Percentiles rank a stretch among this genome's conserved stretches.
These are phyloP conservation scores for Triops cancriformis DNA, from an alignment of 1,140 invertebrate species.

Conservation along the genomic window DNA sequence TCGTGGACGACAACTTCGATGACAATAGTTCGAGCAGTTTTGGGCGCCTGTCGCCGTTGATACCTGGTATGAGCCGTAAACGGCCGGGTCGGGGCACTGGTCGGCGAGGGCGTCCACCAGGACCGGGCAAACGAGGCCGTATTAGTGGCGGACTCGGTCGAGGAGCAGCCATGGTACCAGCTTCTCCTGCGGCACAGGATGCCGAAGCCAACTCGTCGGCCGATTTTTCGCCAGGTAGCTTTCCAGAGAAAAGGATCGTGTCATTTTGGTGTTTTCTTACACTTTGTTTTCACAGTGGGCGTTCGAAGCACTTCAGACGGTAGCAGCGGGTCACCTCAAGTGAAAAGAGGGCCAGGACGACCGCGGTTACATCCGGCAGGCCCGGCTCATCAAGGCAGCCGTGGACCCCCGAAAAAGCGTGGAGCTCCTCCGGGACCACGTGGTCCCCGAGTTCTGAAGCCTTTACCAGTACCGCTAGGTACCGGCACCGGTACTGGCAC, in stretches of 20 bases:
- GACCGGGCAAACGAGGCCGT: constrained; percentile 22
- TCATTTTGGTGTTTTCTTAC: not conserved
- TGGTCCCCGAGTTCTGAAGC: constrained; percentile 22
- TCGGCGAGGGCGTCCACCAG: constrained; percentile 24
- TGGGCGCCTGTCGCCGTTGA: constrained; percentile 22
- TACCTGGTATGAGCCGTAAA: constrained; percentile 19
- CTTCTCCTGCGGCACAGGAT: not conserved
- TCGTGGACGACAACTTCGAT: not conserved
- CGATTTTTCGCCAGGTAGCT: not conserved
- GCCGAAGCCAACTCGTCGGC: not conserved
- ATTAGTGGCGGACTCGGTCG: constrained; percentile 16
- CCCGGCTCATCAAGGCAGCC: constrained; percentile 50
- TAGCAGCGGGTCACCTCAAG: constrained; percentile 26
- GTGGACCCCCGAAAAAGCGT: constrained; percentile 31
- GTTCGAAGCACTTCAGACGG: not conserved
- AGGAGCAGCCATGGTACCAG: constrained; percentile 8
- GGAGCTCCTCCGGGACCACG: constrained; percentile 2
- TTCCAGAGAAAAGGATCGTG: not conserved
- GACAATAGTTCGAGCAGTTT: constrained; percentile 18
- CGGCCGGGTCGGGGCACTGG: constrained; percentile 24
- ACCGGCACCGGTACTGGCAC: not conserved
- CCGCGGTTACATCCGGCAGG: constrained; percentile 57
- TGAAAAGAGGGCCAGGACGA: constrained; percentile 60
- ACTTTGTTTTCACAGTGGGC: constrained; percentile 9
- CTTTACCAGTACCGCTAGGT: constrained; percentile 24